A percentile compares a stretch with the other conserved stretches of the same genome.
phyloP scores from a whole-genome alignment of 2,888 invertebrate genomes.

The Lordiphosa andalusiaca region DNA sequence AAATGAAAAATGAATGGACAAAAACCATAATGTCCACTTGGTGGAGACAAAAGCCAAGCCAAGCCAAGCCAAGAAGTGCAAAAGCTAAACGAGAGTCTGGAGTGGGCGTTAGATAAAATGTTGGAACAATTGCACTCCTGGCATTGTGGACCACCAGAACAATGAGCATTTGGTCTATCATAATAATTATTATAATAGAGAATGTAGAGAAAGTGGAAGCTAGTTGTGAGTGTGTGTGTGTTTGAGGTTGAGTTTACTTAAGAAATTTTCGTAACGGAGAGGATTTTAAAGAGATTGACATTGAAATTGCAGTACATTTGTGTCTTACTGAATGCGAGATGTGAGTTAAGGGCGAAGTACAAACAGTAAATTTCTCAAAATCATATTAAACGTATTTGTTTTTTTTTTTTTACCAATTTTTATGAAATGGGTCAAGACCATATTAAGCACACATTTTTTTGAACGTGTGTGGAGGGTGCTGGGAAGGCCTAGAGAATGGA shows the following conservation, averaged over 20 bases:
- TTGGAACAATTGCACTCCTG: constrained; percentile 60
- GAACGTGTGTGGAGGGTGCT: too few relatives aligned
- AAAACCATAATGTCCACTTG: constrained; percentile 15
- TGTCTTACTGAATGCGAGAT: too few relatives aligned
- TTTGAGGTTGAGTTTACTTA: not conserved
- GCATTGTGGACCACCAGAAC: constrained; percentile 51
- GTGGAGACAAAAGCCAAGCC: constrained; percentile 13
- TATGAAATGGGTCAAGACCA: too few relatives aligned
- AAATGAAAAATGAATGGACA: constrained; percentile 13
- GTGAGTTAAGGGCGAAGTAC: too few relatives aligned
- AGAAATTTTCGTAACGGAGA: not conserved
- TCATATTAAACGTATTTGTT: too few relatives aligned
- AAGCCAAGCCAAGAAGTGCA: constrained; percentile 28
- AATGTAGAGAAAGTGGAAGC: constrained; percentile 21
- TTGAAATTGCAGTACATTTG: not conserved
- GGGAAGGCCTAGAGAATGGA: too few relatives aligned
- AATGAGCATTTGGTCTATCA: constrained; percentile 37
- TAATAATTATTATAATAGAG: constrained; percentile 34
- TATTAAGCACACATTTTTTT: too few relatives aligned
- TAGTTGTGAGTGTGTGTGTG: not conserved
- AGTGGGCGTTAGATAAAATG: constrained; percentile 46
- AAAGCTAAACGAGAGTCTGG: constrained; percentile 39
- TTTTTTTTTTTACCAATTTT: too few relatives aligned
- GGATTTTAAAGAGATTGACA: constrained; percentile 4
- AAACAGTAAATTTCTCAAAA: too few relatives aligned